phyloP scores from a whole-genome alignment of 2,888 invertebrate genomes.

The Oegoconia quadripuncta region DNA sequence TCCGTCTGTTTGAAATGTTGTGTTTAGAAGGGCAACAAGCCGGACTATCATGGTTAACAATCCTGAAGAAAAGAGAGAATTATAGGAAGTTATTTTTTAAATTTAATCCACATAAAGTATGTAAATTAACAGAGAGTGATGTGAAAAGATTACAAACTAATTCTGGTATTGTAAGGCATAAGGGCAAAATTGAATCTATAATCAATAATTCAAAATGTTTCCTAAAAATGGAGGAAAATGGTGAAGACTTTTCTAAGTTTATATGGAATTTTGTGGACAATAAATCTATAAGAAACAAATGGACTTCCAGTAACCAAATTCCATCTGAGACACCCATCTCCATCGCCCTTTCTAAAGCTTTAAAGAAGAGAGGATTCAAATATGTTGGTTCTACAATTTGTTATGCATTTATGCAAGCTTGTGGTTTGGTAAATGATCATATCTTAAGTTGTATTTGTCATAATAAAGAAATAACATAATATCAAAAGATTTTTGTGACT shows the following conservation, averaged over 20 bases:
- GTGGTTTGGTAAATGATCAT: constrained; percentile 68
- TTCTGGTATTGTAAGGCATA: constrained; percentile 51
- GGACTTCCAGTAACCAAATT: constrained; percentile 41
- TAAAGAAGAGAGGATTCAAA: constrained; percentile 58
- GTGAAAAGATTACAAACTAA: constrained; percentile 33
- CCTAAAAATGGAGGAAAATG: constrained; percentile 45
- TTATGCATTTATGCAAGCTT: constrained; percentile 71
- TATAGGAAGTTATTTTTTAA: constrained; percentile 47
- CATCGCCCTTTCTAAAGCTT: constrained; percentile 42
- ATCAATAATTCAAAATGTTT: constrained; percentile 58
- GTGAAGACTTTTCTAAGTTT: constrained; percentile 52
- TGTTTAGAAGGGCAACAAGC: constrained; percentile 72
- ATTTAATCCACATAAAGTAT: constrained; percentile 51
- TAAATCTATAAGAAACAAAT: constrained; percentile 47
- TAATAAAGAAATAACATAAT: constrained; percentile 1
- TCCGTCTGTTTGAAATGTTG: constrained; percentile 60
- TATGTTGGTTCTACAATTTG: constrained; percentile 62
- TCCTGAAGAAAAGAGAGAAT: constrained; percentile 58
- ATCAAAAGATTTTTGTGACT: no score
- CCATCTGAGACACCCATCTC: constrained; percentile 49
- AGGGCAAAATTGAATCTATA: constrained; percentile 57
- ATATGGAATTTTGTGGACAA: constrained; percentile 59
- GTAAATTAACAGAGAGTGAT: constrained; percentile 34
- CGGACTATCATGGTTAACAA: constrained; percentile 64
- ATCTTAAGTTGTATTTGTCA: constrained; percentile 37